Evolutionary conservation across 2,113 vertebrate genomes (phyloP).

Genomic region (Muntiacus muntjak): DNA sequence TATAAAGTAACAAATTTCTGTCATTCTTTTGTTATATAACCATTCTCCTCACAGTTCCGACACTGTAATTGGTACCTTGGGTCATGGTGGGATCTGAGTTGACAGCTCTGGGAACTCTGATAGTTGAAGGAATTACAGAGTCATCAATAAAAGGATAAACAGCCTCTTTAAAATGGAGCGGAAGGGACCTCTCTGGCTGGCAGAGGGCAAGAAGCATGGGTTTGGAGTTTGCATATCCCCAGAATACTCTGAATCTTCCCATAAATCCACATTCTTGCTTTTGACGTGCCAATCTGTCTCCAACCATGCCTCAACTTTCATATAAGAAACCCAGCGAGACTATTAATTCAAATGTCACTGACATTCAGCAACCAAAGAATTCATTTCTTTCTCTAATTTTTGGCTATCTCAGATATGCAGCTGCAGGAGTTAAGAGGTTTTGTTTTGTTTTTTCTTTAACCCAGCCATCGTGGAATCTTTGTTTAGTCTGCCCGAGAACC

Average conservation of each 20-base stretch:
- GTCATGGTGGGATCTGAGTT: background rate
- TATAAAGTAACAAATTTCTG: background rate
- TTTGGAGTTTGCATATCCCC: background rate
- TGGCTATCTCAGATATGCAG: background rate
- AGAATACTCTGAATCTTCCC: background rate
- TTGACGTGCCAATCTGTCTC: background rate
- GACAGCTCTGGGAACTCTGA: background rate
- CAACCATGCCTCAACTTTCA: background rate
- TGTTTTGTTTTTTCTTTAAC: background rate
- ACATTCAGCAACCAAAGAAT: background rate
- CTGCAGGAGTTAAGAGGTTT: background rate
- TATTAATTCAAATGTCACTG: background rate
- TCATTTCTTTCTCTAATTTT: background rate
- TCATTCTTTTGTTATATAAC: background rate
- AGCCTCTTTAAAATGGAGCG: background rate
- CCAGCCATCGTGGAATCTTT: background rate
- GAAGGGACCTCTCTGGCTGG: background rate
- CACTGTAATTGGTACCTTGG: background rate
- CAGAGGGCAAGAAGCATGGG: background rate
- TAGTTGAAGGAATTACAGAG: background rate
- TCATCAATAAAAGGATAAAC: background rate
- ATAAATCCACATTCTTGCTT: background rate
- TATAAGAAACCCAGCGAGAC: background rate
- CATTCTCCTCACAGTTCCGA: background rate
- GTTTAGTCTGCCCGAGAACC: background rate